Evolutionary conservation across 2,888 invertebrate genomes (phyloP).

Genomic region (Microdon myrmicae): DNA sequence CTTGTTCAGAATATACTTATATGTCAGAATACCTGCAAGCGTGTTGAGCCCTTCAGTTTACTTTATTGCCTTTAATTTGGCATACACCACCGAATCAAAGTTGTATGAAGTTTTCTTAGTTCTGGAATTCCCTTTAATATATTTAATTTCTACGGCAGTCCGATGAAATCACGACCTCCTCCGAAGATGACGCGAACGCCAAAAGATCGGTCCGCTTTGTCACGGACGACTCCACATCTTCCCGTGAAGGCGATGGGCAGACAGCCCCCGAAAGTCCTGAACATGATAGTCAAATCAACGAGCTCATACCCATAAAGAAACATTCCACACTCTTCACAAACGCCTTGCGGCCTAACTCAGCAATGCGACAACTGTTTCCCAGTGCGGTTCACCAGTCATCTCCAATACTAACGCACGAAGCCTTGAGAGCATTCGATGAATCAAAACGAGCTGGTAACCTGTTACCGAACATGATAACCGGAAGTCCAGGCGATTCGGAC

Average conservation of each 20-base stretch:
- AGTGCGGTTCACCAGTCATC: slow-evolving; percentile 74
- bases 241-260: slow-evolving; percentile 59
- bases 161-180: slow-evolving; percentile 64
- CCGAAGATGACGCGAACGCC: slow-evolving; percentile 69
- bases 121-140: neutral
- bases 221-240: slow-evolving; percentile 66
- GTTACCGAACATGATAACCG: slow-evolving; percentile 63
- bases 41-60: no score
- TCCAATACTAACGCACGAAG: slow-evolving; percentile 77
- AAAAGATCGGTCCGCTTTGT: slow-evolving; percentile 76
- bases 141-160: slow-evolving; percentile 55
- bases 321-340: slow-evolving; percentile 66
- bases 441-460: slow-evolving; percentile 70
- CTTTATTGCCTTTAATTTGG: neutral
- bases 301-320: slow-evolving; percentile 65
- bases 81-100: no score
- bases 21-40: no score
- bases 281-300: slow-evolving; percentile 64
- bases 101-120: slow-evolving; percentile 3
- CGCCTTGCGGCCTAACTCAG: slow-evolving; percentile 75
- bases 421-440: slow-evolving; percentile 76
- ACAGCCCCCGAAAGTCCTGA: slow-evolving; percentile 58
- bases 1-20: no score
- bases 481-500: slow-evolving; percentile 69
- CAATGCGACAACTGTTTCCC: slow-evolving; percentile 85